These are phyloP conservation scores for Danio jaintianensis DNA, from an alignment of 2,797 vertebrate species.

Conservation along the genomic window DNA sequence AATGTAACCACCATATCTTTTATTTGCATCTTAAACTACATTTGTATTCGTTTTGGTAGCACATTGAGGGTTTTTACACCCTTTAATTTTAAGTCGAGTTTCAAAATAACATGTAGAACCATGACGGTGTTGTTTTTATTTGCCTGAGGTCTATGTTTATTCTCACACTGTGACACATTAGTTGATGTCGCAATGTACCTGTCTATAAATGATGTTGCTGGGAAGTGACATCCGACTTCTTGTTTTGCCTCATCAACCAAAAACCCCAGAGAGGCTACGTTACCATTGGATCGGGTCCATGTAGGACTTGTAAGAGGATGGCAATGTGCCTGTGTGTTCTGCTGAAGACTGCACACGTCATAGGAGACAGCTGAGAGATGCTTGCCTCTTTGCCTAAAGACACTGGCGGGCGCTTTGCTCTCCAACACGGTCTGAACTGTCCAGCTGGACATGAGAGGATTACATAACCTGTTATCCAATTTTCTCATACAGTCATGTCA, in stretches of 20 bases:
- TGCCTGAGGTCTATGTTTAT: not conserved
- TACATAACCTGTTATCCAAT: conserved; percentile 46
- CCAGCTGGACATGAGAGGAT: conserved; percentile 44
- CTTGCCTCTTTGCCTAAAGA: conserved; percentile 34
- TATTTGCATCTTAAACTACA: not conserved
- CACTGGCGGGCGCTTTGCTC: conserved; percentile 11
- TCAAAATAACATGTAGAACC: not conserved
- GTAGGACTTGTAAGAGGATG: conserved; percentile 23
- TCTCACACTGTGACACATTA: not conserved
- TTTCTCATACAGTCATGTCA: conserved; percentile 43
- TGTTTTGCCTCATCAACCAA: conserved; percentile 4
- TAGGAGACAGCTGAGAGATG: conserved; percentile 36
- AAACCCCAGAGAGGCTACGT: not conserved
- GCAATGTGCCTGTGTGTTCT: conserved; percentile 31
- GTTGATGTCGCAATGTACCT: conserved; percentile 12
- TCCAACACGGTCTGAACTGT: conserved; percentile 10
- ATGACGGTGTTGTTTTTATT: conserved; percentile 4
- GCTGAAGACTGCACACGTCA: conserved; percentile 31
- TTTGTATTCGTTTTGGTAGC: not conserved
- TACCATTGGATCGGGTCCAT: not conserved
- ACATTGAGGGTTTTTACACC: not conserved
- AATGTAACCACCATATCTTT: not conserved
- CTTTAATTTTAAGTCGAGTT: not conserved
- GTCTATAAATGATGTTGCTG: conserved; percentile 10
- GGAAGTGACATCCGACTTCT: conserved; percentile 1